Evolutionary conservation across 2,797 vertebrate species (phyloP).

Genomic region (Pangasius larnaudii): DNA sequence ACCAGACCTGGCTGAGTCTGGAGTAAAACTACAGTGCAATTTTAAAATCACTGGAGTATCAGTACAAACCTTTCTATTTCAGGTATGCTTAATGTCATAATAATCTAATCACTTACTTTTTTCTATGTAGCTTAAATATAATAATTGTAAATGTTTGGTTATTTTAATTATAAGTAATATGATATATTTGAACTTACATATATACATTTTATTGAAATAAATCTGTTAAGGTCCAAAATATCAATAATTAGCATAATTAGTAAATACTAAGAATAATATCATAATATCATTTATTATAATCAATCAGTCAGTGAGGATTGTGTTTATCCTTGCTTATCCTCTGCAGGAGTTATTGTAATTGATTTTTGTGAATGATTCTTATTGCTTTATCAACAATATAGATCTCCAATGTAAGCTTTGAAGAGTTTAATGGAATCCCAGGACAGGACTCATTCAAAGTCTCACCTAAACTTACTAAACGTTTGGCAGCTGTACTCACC

Average conservation of each 20-base stretch:
- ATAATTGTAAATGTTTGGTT: background rate
- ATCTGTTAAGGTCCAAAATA: background rate
- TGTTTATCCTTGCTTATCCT: background rate
- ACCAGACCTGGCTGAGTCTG: constrained; percentile 75
- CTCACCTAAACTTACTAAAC: constrained; percentile 73
- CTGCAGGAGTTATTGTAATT: background rate
- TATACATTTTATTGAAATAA: background rate
- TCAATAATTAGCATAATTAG: background rate
- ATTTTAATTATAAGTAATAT: background rate
- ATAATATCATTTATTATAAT: background rate
- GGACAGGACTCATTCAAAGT: constrained; percentile 66
- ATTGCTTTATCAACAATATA: constrained; percentile 53
- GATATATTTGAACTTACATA: background rate
- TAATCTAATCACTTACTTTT: background rate
- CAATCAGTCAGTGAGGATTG: background rate
- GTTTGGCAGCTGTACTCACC: constrained; percentile 72
- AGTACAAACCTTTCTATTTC: constrained; percentile 75
- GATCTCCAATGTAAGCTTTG: constrained; percentile 73
- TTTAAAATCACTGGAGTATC: constrained; percentile 76
- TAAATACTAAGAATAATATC: background rate
- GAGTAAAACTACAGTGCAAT: constrained; percentile 75
- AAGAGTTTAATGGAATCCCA: constrained; percentile 80
- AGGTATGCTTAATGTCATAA: constrained; percentile 65
- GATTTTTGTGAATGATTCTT: background rate
- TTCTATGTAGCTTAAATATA: too few species aligned